These are phyloP conservation scores for Vandiemenella viatica DNA, from an alignment of 2,888 invertebrate genomes.

Conservation along the genomic window DNA sequence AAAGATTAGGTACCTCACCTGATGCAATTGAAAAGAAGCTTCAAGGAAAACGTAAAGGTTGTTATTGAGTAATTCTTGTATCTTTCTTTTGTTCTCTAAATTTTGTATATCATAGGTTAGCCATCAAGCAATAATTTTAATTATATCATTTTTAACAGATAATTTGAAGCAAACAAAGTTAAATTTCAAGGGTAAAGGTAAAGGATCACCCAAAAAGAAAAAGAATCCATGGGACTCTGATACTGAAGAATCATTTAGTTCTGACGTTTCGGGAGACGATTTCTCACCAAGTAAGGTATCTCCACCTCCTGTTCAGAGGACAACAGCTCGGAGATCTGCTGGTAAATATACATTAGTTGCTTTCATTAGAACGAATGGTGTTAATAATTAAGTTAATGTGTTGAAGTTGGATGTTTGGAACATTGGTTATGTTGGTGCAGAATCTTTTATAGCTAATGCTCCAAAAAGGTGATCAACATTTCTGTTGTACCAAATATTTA, in stretches of 20 bases:
- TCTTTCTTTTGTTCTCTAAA: too few relatives aligned
- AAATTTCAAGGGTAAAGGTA: slow-evolving; percentile 39
- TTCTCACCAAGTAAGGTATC: background rate
- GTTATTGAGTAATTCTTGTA: background rate
- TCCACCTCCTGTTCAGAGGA: slow-evolving; percentile 6
- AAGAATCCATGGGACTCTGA: slow-evolving; percentile 24
- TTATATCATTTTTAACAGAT: too few relatives aligned
- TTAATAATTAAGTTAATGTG: too few relatives aligned
- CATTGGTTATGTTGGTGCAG: too few relatives aligned
- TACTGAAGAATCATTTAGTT: slow-evolving; percentile 5
- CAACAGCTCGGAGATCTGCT: slow-evolving; percentile 14
- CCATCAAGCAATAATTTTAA: too few relatives aligned
- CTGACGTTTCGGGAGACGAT: background rate
- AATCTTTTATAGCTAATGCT: too few relatives aligned
- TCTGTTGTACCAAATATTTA: too few relatives aligned
- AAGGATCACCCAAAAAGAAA: slow-evolving; percentile 24
- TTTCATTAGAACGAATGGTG: too few relatives aligned
- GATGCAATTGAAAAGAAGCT: slow-evolving; percentile 33
- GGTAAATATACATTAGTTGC: slow-evolving; percentile 13
- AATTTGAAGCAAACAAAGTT: slow-evolving; percentile 57
- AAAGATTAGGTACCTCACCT: slow-evolving; percentile 34
- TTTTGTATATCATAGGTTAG: too few relatives aligned
- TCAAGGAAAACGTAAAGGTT: slow-evolving; percentile 26
- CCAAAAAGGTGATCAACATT: too few relatives aligned
- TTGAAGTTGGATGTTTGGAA: too few relatives aligned